A percentile compares a stretch with the other conserved stretches of the same genome.
phyloP scores from a whole-genome alignment of 2,797 vertebrate species.

The Anguilla anguilla region DNA sequence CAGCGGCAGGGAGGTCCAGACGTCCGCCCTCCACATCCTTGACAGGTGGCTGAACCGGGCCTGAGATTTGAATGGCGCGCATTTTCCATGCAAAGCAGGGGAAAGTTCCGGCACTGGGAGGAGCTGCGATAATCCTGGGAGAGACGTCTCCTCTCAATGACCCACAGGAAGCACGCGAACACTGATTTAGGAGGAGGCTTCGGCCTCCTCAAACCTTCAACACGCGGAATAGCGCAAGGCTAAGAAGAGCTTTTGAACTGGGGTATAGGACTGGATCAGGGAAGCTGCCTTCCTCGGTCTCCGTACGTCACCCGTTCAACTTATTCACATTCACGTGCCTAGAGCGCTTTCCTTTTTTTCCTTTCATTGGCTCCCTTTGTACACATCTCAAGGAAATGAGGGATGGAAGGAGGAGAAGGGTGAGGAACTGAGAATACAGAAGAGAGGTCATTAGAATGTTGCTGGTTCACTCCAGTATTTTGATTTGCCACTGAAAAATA shows the following conservation, averaged over 20 bases:
- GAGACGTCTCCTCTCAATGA: background rate
- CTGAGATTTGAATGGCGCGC: background rate
- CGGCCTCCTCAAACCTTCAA: background rate
- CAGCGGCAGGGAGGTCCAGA: background rate
- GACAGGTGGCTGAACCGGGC: background rate
- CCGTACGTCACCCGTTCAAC: too few species aligned
- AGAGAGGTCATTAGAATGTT: too few species aligned
- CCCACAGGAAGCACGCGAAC: background rate
- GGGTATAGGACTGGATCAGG: too few species aligned
- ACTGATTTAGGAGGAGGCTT: background rate
- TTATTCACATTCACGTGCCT: too few species aligned
- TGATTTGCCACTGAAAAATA: too few species aligned
- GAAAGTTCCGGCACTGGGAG: background rate
- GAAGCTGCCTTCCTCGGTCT: too few species aligned
- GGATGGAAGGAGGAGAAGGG: too few species aligned
- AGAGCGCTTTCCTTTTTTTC: too few species aligned
- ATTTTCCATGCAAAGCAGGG: constrained; percentile 23
- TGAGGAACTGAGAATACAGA: too few species aligned
- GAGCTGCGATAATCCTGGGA: background rate
- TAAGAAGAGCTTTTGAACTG: background rate
- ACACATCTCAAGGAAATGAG: too few species aligned
- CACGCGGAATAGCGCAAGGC: background rate
- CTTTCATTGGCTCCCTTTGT: too few species aligned
- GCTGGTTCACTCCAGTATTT: too few species aligned
- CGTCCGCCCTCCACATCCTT: background rate